Percentiles rank a stretch among this genome's conserved stretches.
Conservation (phyloP, 1,140 invertebrate genomes). For the Whitmania pigra region DNA sequence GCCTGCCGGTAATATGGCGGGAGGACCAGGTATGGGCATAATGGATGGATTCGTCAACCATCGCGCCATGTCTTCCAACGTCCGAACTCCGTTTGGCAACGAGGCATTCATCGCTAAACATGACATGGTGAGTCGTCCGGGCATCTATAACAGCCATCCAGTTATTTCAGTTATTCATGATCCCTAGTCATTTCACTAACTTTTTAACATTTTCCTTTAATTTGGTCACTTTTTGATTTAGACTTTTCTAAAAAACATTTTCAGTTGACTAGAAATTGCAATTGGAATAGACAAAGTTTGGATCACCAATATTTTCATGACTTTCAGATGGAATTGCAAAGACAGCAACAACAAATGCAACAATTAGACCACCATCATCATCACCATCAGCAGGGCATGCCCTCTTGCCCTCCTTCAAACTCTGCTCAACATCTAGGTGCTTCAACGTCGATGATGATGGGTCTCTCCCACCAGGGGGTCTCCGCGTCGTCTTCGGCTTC, state of each 20-base stretch:
- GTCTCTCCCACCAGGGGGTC: too few relatives aligned
- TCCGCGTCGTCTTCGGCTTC: background rate
- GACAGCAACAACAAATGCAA: background rate
- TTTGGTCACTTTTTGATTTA: too few relatives aligned
- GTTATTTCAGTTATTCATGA: too few relatives aligned
- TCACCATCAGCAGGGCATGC: background rate
- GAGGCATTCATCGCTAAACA: slow-evolving; percentile 1
- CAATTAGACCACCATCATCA: background rate
- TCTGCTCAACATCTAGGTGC: slow-evolving; percentile 9
- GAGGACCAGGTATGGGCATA: slow-evolving; percentile 3
- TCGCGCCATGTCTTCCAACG: slow-evolving; percentile 6
- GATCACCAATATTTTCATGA: background rate
- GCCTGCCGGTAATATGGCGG: background rate
- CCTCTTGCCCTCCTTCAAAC: background rate
- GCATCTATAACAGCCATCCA: background rate
- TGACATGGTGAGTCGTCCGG: background rate
- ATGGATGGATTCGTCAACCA: background rate
- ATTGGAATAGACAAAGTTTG: background rate
- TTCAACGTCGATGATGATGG: too few relatives aligned
- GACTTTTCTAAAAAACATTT: too few relatives aligned
- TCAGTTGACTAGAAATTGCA: too few relatives aligned
- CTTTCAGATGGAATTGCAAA: slow-evolving; percentile 2
- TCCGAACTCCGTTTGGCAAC: background rate
- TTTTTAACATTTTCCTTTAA: too few relatives aligned
- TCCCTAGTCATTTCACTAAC: background rate